Percentiles rank a stretch among this genome's conserved stretches.
Evolutionary conservation across 1,140 invertebrate genomes (phyloP).

Genomic region (Sarcophaga bullata): DNA sequence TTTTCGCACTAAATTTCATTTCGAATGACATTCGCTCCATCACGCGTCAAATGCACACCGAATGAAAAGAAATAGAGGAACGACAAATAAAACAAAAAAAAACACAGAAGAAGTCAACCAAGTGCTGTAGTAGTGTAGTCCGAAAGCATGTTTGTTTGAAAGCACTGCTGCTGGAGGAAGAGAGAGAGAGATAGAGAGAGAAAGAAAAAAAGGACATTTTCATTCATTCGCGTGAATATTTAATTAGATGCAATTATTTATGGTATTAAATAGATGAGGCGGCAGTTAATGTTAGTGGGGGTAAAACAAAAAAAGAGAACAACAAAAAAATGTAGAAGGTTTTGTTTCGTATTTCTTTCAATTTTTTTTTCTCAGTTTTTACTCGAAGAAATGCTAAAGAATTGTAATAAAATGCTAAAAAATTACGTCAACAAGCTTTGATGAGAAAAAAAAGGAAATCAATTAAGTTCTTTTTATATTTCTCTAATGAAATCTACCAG

Average conservation of each 20-base stretch:
- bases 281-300: constrained; percentile 62
- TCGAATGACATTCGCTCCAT: constrained; percentile 66
- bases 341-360: not conserved
- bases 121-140: not conserved
- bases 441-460: constrained; percentile 41
- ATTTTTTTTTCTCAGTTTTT: constrained; percentile 4
- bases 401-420: constrained; percentile 66
- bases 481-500: constrained; percentile 40
- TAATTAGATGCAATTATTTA: constrained; percentile 66
- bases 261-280: constrained; percentile 66
- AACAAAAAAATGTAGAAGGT: constrained; percentile 5
- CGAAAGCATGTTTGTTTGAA: constrained; percentile 19
- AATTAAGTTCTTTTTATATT: constrained; percentile 45
- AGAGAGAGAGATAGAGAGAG: constrained; percentile 26
- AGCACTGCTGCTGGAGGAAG: not conserved
- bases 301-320: not conserved
- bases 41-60: constrained; percentile 63
- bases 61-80: constrained; percentile 1
- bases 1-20: constrained; percentile 63
- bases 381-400: constrained; percentile 43
- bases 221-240: constrained; percentile 63
- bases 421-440: constrained; percentile 53
- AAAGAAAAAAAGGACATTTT: constrained; percentile 63
- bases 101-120: not conserved
- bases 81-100: constrained; percentile 5